These are phyloP conservation scores for Melanophora roralis DNA, from an alignment of 2,888 invertebrate genomes.

Conservation along the genomic window DNA sequence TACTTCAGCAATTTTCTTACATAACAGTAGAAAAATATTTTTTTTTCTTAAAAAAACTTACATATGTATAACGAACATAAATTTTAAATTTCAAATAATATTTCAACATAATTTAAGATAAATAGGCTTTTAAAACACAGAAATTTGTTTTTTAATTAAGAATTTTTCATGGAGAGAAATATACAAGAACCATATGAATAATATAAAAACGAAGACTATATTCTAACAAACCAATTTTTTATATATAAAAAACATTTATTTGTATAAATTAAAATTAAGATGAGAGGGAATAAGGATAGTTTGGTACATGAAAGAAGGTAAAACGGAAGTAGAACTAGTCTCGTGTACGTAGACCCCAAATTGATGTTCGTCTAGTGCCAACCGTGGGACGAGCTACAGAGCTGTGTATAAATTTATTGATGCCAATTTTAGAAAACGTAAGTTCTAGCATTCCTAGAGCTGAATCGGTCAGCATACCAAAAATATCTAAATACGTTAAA, in stretches of 20 bases:
- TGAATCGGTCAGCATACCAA: conserved; percentile 84
- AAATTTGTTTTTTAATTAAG: background rate
- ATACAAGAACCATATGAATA: background rate
- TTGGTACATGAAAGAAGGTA: background rate
- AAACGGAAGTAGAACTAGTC: conserved; percentile 79
- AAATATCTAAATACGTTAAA: conserved; percentile 87
- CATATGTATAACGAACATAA: background rate
- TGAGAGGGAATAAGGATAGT: background rate
- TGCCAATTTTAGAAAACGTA: conserved; percentile 80
- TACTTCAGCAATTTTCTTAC: conserved; percentile 11
- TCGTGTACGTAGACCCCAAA: conserved; percentile 91
- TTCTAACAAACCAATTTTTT: conserved; percentile 30
- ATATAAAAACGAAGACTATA: conserved; percentile 17
- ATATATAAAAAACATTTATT: conserved; percentile 34
- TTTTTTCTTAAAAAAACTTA: background rate
- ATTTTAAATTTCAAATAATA: background rate
- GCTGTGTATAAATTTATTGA: conserved; percentile 88
- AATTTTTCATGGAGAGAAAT: conserved; percentile 1
- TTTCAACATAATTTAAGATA: background rate
- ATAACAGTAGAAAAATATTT: background rate
- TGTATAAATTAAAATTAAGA: conserved; percentile 36
- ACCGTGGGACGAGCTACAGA: conserved; percentile 94
- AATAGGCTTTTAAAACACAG: background rate
- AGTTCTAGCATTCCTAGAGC: conserved; percentile 79
- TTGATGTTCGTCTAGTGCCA: conserved; percentile 89